phyloP scores from a whole-genome alignment of 2,888 invertebrate species.

The Sericinus montela region DNA sequence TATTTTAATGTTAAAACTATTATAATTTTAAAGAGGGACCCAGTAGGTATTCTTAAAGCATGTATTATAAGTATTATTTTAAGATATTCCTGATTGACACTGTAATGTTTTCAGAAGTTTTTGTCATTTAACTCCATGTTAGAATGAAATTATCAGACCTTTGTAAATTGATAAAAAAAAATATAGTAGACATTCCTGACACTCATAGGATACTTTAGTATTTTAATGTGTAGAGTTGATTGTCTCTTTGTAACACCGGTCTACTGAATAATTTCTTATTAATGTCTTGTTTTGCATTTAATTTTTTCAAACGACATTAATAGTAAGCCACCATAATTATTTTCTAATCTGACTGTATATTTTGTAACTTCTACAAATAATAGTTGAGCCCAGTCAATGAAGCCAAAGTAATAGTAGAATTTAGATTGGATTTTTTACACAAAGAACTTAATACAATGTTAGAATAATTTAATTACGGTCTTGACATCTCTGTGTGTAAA shows the following conservation, averaged over 20 bases:
- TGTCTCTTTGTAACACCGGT: neutral
- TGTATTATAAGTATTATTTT: slow-evolving; percentile 70
- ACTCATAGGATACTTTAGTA: slow-evolving; percentile 25
- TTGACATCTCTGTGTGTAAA: slow-evolving; percentile 17
- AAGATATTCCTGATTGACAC: slow-evolving; percentile 70
- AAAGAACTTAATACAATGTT: slow-evolving; percentile 8
- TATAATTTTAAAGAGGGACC: slow-evolving; percentile 66
- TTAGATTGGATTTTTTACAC: slow-evolving; percentile 26
- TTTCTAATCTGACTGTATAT: slow-evolving; percentile 9
- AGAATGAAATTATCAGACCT: slow-evolving; percentile 29
- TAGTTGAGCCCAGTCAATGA: slow-evolving; percentile 39
- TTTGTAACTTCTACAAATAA: neutral
- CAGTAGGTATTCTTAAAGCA: slow-evolving; percentile 64
- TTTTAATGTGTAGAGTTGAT: slow-evolving; percentile 18
- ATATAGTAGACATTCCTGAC: slow-evolving; percentile 52
- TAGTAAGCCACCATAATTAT: slow-evolving; percentile 8
- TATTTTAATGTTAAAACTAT: slow-evolving; percentile 45
- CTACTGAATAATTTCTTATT: neutral
- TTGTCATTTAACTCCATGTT: slow-evolving; percentile 26
- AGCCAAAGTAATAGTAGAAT: slow-evolving; percentile 43
- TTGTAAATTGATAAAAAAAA: slow-evolving; percentile 33
- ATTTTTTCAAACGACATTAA: neutral
- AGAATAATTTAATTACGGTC: slow-evolving; percentile 1
- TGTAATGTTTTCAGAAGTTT: slow-evolving; percentile 51
- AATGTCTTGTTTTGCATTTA: slow-evolving; percentile 20